Base-by-base conservation (phyloP, 2,797 vertebrate genomes). In the Apogon talboti region DNA sequence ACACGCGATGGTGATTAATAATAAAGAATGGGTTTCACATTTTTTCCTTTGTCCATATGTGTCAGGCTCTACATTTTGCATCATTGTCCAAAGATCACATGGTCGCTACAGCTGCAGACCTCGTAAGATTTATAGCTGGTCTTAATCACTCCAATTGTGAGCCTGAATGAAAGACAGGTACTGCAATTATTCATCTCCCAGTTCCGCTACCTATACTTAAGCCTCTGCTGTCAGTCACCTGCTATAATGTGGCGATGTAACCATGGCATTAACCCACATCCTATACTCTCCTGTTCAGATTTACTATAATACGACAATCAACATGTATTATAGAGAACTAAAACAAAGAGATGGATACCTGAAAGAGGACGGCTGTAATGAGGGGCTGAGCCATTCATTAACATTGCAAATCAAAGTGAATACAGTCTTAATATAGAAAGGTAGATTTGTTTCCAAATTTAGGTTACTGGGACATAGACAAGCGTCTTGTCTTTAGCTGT, bases 381-480 rank as follows among this genome's bases (percentile, higher is more conserved):
- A 28, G 15, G 56, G 50, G 68, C 28, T 66, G 59, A 73, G 68
- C 35, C 35, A 67, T 71, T 75, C 63, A 75, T 85, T 81, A 85
- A 67, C 50, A 53, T 58, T 58, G 66, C 63, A 81, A 66, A 78
- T 68, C 7, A 63, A 65, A 66, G 45, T 58, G 30, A 67, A 74
- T 74, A 45, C 21, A 14, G 7, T 79, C 83, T 85, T 78, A 74
- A 85, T 82, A 79, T 88, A 84, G 79, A 53, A 24, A 2, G 13
- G 15, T 18, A 37, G 14, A 6, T 51, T 60, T 60, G 46, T 65
- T 63, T 57, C 19, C 49, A 83, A 52, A 91, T 85, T 68, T 77
- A 88, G 89, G 89, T 91, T 80, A 90, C 66, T 89, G 80, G 88
- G 89, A 86, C 82, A 71, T 47, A 69, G 41, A 50, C 73, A 78